Conservation (phyloP, 1,140 invertebrate species). For the Pseudobourletiella spinata region DNA sequence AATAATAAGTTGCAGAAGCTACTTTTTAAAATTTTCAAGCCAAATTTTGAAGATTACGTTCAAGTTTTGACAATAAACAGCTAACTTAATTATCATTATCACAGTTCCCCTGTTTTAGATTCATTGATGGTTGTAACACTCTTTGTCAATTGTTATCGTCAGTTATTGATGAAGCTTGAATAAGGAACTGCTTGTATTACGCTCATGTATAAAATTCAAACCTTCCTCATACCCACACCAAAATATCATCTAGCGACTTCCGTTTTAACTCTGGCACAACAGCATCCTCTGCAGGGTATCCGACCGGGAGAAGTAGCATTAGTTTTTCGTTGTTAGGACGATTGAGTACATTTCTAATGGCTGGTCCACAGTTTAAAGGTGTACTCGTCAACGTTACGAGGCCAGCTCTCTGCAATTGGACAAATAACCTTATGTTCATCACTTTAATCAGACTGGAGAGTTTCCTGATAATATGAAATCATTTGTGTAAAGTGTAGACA, state of each 20-base stretch:
- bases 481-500: too few relatives aligned
- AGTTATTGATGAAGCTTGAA: too few relatives aligned
- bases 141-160: too few relatives aligned
- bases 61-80: background rate
- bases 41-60: background rate
- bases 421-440: too few relatives aligned
- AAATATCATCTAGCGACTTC: conserved; percentile 56
- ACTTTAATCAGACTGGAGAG: too few relatives aligned
- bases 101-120: too few relatives aligned
- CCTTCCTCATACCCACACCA: conserved; percentile 14
- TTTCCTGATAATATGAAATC: too few relatives aligned
- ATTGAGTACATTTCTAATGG: conserved; percentile 57
- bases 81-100: background rate
- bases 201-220: background rate
- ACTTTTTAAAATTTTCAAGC: too few relatives aligned
- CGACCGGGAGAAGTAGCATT: conserved; percentile 68
- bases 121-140: too few relatives aligned
- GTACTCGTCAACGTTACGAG: conserved; percentile 76
- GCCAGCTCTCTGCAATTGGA: conserved; percentile 65
- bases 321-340: conserved; percentile 72
- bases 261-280: conserved; percentile 66
- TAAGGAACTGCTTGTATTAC: too few relatives aligned
- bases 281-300: conserved; percentile 65
- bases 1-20: too few relatives aligned
- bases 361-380: conserved; percentile 75